Percentiles rank a stretch among this genome's conserved stretches.
phyloP scores from a whole-genome alignment of 2,888 invertebrate species.

The Polymixis flavicincta region DNA sequence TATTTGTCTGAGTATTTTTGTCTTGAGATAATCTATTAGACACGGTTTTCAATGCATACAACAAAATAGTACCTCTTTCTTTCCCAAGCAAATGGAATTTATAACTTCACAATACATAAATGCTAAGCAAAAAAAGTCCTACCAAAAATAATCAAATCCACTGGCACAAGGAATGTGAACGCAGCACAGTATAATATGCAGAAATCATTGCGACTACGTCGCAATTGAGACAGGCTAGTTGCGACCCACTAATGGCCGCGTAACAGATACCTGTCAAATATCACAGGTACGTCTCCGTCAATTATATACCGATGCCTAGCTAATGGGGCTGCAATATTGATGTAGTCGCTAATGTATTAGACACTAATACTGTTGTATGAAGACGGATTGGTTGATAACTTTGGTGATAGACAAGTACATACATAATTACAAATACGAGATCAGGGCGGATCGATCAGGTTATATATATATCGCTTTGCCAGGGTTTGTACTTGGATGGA shows the following conservation, averaged over 20 bases:
- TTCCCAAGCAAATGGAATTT: neutral
- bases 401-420: neutral
- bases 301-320: conserved; percentile 21
- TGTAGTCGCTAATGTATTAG: conserved; percentile 34
- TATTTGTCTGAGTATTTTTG: neutral
- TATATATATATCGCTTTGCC: too few relatives aligned
- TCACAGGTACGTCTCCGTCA: conserved; percentile 33
- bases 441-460: too few relatives aligned
- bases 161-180: conserved; percentile 16
- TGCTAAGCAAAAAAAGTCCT: neutral
- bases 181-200: conserved; percentile 44
- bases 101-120: neutral
- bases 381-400: conserved; percentile 29
- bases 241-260: conserved; percentile 26
- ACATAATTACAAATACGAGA: neutral
- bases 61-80: neutral
- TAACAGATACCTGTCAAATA: conserved; percentile 44
- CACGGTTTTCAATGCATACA: neutral
- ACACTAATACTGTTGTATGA: conserved; percentile 12
- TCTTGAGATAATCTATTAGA: neutral
- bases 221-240: conserved; percentile 43
- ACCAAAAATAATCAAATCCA: neutral
- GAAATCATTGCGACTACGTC: conserved; percentile 31
- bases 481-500: too few relatives aligned
- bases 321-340: conserved; percentile 49